These are phyloP conservation scores for Chirona hameri DNA, from an alignment of 2,888 invertebrate species.

Conservation along the genomic window DNA sequence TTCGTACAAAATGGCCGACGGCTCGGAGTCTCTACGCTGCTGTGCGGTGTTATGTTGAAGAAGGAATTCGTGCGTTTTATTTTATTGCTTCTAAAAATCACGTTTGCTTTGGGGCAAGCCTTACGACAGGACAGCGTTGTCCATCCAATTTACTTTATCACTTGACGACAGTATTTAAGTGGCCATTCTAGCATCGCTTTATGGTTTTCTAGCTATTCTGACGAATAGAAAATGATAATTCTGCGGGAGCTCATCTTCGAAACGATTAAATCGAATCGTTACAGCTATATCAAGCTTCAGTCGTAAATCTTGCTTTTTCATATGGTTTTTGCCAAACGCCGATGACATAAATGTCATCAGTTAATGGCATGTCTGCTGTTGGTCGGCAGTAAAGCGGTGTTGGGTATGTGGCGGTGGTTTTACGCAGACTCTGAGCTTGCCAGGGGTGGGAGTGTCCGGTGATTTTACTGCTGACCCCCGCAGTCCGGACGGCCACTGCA, in stretches of 20 bases:
- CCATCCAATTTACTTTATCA: constrained; percentile 25
- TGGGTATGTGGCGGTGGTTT: not conserved
- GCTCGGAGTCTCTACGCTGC: too few relatives aligned
- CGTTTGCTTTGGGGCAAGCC: not conserved
- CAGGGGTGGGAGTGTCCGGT: too few relatives aligned
- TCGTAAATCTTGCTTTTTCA: constrained; percentile 12
- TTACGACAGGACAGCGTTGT: not conserved
- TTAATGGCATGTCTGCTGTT: not conserved
- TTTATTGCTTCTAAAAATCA: not conserved
- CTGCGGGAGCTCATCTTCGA: not conserved
- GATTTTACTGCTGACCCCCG: not conserved
- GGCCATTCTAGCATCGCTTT: not conserved
- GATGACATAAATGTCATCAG: constrained; percentile 4
- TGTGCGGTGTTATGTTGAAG: not conserved
- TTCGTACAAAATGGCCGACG: too few relatives aligned
- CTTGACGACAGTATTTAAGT: not conserved
- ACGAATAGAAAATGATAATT: constrained; percentile 5
- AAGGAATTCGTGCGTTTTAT: not conserved
- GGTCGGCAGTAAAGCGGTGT: not conserved
- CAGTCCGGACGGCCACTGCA: not conserved
- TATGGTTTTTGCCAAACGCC: constrained; percentile 1
- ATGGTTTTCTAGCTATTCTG: not conserved
- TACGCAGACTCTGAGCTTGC: not conserved
- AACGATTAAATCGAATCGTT: not conserved
- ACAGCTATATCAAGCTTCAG: not conserved